These are phyloP conservation scores for Pygoscelis antarcticus DNA, from an alignment of 2,113 vertebrate species.

Conservation along the genomic window DNA sequence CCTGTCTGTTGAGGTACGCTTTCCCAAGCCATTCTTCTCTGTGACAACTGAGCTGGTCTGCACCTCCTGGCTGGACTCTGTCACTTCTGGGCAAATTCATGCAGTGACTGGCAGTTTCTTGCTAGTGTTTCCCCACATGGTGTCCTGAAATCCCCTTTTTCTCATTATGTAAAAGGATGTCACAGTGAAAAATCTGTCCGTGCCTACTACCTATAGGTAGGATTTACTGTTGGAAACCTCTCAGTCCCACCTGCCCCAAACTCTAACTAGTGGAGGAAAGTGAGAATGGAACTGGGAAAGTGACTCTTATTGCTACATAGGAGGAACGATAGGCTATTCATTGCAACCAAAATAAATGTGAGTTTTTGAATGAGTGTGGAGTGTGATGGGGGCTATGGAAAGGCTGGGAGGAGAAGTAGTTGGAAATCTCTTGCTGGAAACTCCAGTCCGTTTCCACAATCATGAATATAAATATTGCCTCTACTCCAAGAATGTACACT, in stretches of 20 bases:
- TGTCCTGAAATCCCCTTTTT: not conserved
- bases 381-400: not conserved
- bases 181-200: not conserved
- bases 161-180: not conserved
- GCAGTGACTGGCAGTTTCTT: not conserved
- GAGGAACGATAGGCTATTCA: not conserved
- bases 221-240: not conserved
- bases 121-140: not conserved
- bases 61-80: not conserved
- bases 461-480: not conserved
- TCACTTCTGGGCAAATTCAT: not conserved
- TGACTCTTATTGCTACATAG: not conserved
- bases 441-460: not conserved
- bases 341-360: not conserved
- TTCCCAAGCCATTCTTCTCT: not conserved
- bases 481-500: not conserved
- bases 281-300: not conserved
- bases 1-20: not conserved
- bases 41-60: not conserved
- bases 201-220: not conserved
- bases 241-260: not conserved
- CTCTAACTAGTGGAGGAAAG: not conserved
- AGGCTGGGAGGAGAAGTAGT: not conserved
- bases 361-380: not conserved
- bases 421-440: conserved; percentile 13